These are phyloP conservation scores for Aphis gossypii DNA, from an alignment of 1,140 invertebrate genomes.

Conservation along the genomic window DNA sequence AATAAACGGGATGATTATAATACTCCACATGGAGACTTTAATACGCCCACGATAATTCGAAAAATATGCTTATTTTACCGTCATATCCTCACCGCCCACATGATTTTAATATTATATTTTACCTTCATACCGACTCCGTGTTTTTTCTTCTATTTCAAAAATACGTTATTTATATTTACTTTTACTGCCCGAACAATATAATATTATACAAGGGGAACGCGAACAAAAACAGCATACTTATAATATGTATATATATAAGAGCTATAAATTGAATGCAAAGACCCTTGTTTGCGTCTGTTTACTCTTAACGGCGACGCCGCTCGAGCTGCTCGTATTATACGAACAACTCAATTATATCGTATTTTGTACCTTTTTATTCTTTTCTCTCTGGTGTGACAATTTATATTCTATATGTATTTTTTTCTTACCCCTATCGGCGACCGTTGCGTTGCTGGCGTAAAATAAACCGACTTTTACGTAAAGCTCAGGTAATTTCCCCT, in stretches of 20 bases:
- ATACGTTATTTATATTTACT: slow-evolving; percentile 32
- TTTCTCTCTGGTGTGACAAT: not conserved
- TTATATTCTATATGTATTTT: slow-evolving; percentile 8
- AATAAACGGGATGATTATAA: not conserved
- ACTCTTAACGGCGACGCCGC: not conserved
- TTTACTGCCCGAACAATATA: slow-evolving; percentile 40
- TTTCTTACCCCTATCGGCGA: not conserved
- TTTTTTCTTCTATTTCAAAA: slow-evolving; percentile 23
- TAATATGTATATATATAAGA: not conserved
- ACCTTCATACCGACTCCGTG: not conserved
- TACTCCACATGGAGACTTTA: slow-evolving; percentile 6
- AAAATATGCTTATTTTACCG: slow-evolving; percentile 43
- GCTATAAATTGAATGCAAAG: slow-evolving; percentile 26
- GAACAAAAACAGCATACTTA: slow-evolving; percentile 20
- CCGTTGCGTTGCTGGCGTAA: not conserved
- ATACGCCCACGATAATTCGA: slow-evolving; percentile 47
- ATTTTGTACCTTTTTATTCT: slow-evolving; percentile 48
- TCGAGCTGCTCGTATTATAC: not conserved
- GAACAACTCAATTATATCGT: slow-evolving; percentile 55
- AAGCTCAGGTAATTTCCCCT: slow-evolving; percentile 36
- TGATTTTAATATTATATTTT: slow-evolving; percentile 14
- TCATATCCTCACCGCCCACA: not conserved
- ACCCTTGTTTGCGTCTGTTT: slow-evolving; percentile 56
- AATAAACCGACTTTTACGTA: slow-evolving; percentile 12
- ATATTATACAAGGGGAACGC: not conserved